These are phyloP conservation scores for Caenorhabditis sinica DNA, from an alignment of 2,888 invertebrate species.

Conservation along the genomic window DNA sequence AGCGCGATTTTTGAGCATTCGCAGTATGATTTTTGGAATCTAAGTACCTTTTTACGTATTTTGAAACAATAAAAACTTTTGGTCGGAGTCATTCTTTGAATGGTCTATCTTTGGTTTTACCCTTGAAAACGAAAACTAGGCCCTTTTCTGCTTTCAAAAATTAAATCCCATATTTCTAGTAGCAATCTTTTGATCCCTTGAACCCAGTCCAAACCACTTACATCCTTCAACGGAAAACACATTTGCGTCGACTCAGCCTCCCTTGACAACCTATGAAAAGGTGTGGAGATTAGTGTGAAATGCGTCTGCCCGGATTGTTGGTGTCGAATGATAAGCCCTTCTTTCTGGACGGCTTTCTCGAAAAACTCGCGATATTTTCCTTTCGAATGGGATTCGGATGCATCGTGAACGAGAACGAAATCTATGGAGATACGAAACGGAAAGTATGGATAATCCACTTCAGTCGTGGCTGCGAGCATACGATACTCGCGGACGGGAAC, in stretches of 20 bases:
- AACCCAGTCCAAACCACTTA: constrained; percentile 17
- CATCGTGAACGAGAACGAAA: constrained; percentile 72
- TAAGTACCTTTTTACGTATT: too few species aligned
- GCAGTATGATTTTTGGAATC: too few species aligned
- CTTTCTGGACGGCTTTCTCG: constrained; percentile 67
- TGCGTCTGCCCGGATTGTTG: constrained; percentile 61
- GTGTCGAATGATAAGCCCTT: constrained; percentile 70
- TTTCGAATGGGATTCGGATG: constrained; percentile 10
- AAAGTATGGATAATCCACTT: constrained; percentile 76
- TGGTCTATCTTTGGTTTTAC: too few species aligned
- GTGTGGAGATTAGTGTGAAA: constrained; percentile 74
- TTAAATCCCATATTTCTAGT: too few species aligned
- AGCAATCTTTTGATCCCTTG: background rate
- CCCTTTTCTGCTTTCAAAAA: too few species aligned
- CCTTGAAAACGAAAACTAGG: too few species aligned
- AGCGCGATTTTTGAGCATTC: too few species aligned
- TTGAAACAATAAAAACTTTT: too few species aligned
- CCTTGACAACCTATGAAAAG: constrained; percentile 72
- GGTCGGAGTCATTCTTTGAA: too few species aligned
- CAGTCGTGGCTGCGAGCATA: constrained; percentile 61
- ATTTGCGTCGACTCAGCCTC: constrained; percentile 72
- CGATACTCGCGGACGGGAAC: constrained; percentile 57
- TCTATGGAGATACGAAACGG: constrained; percentile 75
- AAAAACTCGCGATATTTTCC: constrained; percentile 59
- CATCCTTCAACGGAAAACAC: constrained; percentile 75